Evolutionary conservation across 2,888 invertebrate genomes (phyloP), one percentile per base, ranked within the genome.

Genomic region (Lagria hirta): DNA sequence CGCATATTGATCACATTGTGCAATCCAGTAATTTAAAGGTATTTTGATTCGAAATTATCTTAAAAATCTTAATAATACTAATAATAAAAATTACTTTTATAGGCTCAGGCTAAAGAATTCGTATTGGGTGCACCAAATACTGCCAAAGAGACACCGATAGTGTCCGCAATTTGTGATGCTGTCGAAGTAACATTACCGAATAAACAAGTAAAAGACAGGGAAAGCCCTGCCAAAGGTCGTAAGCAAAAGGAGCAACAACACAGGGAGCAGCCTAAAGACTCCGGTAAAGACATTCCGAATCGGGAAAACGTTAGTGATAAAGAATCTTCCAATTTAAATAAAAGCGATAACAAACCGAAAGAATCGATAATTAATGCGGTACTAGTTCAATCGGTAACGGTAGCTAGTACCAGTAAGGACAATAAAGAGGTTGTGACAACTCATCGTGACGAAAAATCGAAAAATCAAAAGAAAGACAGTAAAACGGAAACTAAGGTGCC

Each of bases 141-240:
- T 55, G 58, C 66, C 61, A 71, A 71, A 65, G 72, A 72, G 52
- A 51, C 56, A 60, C 84, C 84, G 26, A 77, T 84, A 52, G 84
- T 84, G 40, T 84, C 84, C 49, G 84, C 84, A 49, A 82, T 81
- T 72, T 79, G 82, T 41, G 82, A 84, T 62, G 81, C 81, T 57
- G 82, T 81, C 60, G 80, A 80, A 67, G 78, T 81, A 66, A 79
- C 79, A 68, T 60, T 71, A 52, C 76, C 77, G 65, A 77, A 58
- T 40, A 66, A 66, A 44, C 60, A 61, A 41, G 54, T 61, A 8
- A 69, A 69, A 51, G 71, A 70, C 35, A 63, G 68, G 29, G 72
- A 72, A 30, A 72, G 72, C 59, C 72, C 72, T 3, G 64, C 61
- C 10, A 71, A 69, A 48, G 60, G 61, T n/a, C 60, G 67, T 29